Evolutionary conservation across 2,888 invertebrate species (phyloP), one percentile per base, ranked within the genome.

Genomic region (Dryobota labecula): DNA sequence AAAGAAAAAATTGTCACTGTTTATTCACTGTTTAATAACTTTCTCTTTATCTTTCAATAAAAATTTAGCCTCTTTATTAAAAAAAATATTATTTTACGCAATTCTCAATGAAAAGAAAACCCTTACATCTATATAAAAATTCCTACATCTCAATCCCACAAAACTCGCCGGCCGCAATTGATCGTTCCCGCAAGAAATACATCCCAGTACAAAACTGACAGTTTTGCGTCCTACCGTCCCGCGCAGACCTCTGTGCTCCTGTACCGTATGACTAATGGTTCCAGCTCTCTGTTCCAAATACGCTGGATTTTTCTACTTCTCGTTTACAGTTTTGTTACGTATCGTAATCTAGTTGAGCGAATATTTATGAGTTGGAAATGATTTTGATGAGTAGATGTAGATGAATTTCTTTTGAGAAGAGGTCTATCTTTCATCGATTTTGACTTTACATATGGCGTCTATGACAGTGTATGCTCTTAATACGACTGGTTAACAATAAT

Each of bases 141-240:
- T 36, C 27, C 9, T 0, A 47, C 45, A 74, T 43, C 54, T 69
- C 18, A 62, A 64, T 58, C 20, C 5, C 2, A 13, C 20, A 36
- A 61, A 83, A 36, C n/a, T 62, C 13, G 27, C 5, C 11, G 18
- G 51, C 30, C 30, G 8, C 27, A 65, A 43, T 70, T 81, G 80
- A 80, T 73, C 76, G 30, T 75, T 72, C 70, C 80, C 53, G 2
- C 51, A 83, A 80, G 80, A 72, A 70, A 76, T 75, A 79, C 76
- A 70, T 61, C 58, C 67, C 54, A 24, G 33, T 38, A 70, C 76
- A 77, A 72, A 79, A 80, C 72, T 76, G 80, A 5, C 83, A 72
- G 76, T 81, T 83, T 79, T 62, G 71, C 65, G 65, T 62, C 43
- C 24, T 6, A 33, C 66, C 66, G 82, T 73, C 65, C 82, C 82